Percentiles rank a stretch among this genome's conserved stretches.
phyloP scores from a whole-genome alignment of 2,113 vertebrate species.

The Xenopus tropicalis region DNA sequence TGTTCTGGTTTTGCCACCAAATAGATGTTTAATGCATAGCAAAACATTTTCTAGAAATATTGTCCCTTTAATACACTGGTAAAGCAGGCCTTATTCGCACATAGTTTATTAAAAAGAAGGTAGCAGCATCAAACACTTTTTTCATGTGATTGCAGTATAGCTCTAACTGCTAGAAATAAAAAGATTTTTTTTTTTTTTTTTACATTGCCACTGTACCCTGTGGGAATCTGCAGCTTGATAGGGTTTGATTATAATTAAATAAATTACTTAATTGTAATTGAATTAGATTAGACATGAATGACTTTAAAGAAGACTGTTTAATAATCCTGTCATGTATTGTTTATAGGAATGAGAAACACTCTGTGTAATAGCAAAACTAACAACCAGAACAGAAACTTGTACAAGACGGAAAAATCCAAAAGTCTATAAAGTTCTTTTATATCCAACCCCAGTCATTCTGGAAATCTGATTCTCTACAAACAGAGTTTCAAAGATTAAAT shows the following conservation, averaged over 20 bases:
- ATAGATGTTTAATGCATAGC: no score
- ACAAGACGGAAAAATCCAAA: no score
- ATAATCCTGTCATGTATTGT: constrained; percentile 2
- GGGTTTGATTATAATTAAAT: constrained; percentile 15
- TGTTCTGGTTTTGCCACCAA: no score
- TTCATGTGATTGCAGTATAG: neutral
- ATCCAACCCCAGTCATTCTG: neutral
- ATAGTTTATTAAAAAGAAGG: no score
- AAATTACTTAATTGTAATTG: constrained; percentile 26
- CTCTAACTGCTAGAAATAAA: neutral
- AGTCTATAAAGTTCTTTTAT: neutral
- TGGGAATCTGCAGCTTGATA: neutral
- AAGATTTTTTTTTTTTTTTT: neutral
- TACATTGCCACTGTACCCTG: constrained; percentile 11
- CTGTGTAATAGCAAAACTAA: neutral
- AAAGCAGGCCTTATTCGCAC: no score
- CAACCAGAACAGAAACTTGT: neutral
- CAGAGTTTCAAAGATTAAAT: no score
- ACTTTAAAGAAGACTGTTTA: neutral
- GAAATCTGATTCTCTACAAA: no score
- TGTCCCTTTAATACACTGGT: no score
- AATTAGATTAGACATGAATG: constrained; percentile 12
- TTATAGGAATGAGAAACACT: neutral
- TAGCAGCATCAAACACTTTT: no score
- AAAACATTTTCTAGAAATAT: no score